Evolutionary conservation across 2,113 vertebrate species (phyloP).

Genomic region (Paracanthobrama guichenoti): DNA sequence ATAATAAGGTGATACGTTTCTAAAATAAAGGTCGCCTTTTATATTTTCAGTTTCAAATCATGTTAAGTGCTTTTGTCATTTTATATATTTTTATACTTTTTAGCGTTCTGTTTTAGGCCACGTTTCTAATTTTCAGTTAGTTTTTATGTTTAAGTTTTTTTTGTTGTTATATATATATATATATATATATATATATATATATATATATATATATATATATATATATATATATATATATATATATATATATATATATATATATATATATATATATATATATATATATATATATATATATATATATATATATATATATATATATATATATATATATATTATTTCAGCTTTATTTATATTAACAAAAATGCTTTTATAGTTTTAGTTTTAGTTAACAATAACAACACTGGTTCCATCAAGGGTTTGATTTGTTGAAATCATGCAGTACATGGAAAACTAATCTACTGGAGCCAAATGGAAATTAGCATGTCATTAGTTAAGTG

Average conservation of each 20-base stretch:
- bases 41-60: too few relatives aligned
- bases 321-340: too few relatives aligned
- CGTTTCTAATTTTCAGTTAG: too few relatives aligned
- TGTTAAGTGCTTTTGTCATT: not conserved
- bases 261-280: not conserved
- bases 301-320: not conserved
- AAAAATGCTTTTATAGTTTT: not conserved
- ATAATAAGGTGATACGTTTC: too few relatives aligned
- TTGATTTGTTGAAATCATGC: conserved; percentile 1
- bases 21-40: too few relatives aligned
- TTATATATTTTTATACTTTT: not conserved
- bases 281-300: not conserved
- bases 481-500: conserved; percentile 16
- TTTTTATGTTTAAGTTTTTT: not conserved
- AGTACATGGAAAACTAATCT: not conserved
- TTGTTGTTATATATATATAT: not conserved
- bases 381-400: not conserved
- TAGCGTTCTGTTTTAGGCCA: too few relatives aligned
- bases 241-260: not conserved
- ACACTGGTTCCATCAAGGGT: not conserved
- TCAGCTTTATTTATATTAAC: not conserved
- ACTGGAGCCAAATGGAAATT: not conserved
- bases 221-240: too few relatives aligned
- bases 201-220: not conserved
- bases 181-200: not conserved